Conservation (phyloP, 2,797 vertebrate species). For the Sitta carolinensis region DNA sequence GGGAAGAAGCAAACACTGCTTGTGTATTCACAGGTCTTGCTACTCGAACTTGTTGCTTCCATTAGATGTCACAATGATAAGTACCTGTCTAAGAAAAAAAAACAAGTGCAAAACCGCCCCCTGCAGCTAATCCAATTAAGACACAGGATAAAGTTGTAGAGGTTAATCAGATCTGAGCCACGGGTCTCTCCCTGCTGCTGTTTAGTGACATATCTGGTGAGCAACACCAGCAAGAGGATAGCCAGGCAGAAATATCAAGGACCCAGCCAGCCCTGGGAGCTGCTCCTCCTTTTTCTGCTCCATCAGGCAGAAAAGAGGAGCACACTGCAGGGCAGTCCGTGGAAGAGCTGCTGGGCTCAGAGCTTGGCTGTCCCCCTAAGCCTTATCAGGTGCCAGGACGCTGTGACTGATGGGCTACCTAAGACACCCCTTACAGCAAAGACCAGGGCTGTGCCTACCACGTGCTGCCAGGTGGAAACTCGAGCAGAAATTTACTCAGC, state of each 20-base stretch:
- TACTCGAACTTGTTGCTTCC: background rate
- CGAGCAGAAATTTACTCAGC: background rate
- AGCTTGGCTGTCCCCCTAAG: background rate
- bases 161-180: constrained; percentile 57
- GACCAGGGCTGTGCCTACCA: background rate
- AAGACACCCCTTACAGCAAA: background rate
- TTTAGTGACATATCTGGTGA: constrained; percentile 18
- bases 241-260: background rate
- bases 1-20: background rate
- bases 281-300: background rate
- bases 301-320: background rate
- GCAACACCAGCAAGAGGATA: background rate
- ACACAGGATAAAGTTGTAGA: constrained; percentile 25
- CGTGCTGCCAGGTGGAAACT: background rate
- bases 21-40: background rate
- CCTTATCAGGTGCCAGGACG: background rate
- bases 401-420: accelerated
- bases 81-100: constrained; percentile 3
- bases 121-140: constrained; percentile 52
- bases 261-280: background rate
- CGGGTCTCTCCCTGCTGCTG: constrained; percentile 2
- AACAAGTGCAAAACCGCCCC: background rate
- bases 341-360: background rate
- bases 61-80: constrained; percentile 12
- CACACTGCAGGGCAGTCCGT: background rate